Evolutionary conservation across 2,113 vertebrate species (phyloP), one percentile per base, ranked within the genome.

Genomic region (Xerus inauris): DNA sequence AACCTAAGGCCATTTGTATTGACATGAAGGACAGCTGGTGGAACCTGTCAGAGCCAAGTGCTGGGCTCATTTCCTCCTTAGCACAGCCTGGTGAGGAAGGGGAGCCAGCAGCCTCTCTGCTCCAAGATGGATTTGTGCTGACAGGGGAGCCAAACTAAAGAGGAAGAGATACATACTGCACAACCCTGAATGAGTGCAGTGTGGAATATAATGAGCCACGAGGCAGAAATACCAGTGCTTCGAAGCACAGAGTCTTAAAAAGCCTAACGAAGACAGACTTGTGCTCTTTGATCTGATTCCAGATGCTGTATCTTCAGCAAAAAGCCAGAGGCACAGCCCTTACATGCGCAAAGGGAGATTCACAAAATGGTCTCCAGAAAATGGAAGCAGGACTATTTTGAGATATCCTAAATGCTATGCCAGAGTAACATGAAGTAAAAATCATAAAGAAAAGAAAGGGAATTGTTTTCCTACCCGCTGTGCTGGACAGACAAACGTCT

Each of bases 271-370:
- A 72, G 35, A 67, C 35, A 45, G n/a, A n/a, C 28, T 73, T 90
- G n/a, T 16, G 8, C 59, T 89, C 30, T 80, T 64, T 62, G 32
- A 92, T 89, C 28, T 90, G 45, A 93, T 82, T 67, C 54, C 59
- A 84, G 73, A 92, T 92, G 64, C 32, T 71, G 72, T 71, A 8
- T 73, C 95, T 89, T 94, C 83, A 84, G 62, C 71, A 81, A 92
- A 95, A 95, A 81, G 6, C 42, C 71, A 77, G 87, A 95, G 45
- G 20, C 62, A 92, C 28, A 90, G 49, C 22, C 17, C 22, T 17
- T 42, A 24, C 65, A 75, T 9, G 3, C 35, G 45, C 57, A 47
- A 11, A 65, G 17, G 38, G 59, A 72, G 32, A 72, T 64, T 17
- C 81, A 92, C 67, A 28, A 79, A 89, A 86, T 35, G 42, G 20